These are phyloP conservation scores for Dryococelus australis DNA, from an alignment of 2,888 invertebrate species.

Conservation along the genomic window DNA sequence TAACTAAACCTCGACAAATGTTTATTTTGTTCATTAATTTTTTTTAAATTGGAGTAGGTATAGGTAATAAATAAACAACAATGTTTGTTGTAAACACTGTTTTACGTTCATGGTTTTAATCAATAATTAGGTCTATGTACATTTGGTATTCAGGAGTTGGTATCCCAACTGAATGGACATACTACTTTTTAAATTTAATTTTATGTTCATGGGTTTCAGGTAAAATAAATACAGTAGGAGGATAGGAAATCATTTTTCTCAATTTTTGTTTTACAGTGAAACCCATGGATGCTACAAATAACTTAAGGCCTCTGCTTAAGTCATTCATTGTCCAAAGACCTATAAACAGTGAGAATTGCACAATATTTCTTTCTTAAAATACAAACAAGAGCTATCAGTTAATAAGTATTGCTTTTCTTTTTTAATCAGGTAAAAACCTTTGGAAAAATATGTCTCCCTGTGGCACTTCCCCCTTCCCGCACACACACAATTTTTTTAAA, in stretches of 20 bases:
- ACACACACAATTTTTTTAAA: constrained; percentile 26
- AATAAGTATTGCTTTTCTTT: constrained; percentile 47
- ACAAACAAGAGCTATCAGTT: constrained; percentile 43
- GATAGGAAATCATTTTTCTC: constrained; percentile 38
- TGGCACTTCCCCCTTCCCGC: constrained; percentile 34
- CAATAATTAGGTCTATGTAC: constrained; percentile 45
- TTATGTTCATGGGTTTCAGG: constrained; percentile 40
- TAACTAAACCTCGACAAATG: not conserved
- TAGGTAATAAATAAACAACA: not conserved
- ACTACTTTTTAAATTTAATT: constrained; percentile 38
- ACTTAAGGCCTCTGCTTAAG: constrained; percentile 33
- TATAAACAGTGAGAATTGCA: constrained; percentile 43
- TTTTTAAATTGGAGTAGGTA: not conserved
- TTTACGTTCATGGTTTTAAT: constrained; percentile 42
- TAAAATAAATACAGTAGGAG: constrained; percentile 45
- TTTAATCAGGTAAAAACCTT: constrained; percentile 48
- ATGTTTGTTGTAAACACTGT: constrained; percentile 32
- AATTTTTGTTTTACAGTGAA: constrained; percentile 33
- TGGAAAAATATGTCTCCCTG: constrained; percentile 46
- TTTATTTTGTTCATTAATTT: not conserved
- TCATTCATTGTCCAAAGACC: constrained; percentile 34
- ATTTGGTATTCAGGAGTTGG: constrained; percentile 41
- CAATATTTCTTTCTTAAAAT: constrained; percentile 37
- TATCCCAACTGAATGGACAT: constrained; percentile 39
- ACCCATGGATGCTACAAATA: constrained; percentile 35